Conservation (phyloP, 2,797 vertebrate genomes). For the Gila robusta region DNA sequence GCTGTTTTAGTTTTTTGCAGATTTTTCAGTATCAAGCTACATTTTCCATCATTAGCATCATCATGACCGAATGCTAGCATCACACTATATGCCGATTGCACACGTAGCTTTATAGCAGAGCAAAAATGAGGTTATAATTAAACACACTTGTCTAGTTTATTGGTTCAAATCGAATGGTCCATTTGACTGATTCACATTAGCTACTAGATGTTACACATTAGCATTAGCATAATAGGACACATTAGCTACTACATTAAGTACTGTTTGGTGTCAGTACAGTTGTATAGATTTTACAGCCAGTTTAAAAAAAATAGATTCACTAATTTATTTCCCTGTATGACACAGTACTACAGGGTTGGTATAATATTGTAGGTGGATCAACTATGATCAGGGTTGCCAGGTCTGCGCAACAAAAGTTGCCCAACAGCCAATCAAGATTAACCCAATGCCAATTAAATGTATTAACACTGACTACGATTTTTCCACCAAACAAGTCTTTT, state of each 20-base stretch:
- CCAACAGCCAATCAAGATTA: too few species aligned
- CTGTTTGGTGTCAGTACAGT: not conserved
- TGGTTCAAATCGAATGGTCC: not conserved
- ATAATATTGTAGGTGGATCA: not conserved
- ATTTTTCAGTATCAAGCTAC: not conserved
- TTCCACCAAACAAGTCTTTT: not conserved
- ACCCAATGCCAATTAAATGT: too few species aligned
- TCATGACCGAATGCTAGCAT: not conserved
- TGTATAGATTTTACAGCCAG: not conserved
- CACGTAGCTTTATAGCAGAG: not conserved
- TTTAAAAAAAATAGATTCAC: not conserved
- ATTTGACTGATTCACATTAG: not conserved
- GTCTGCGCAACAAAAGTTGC: too few species aligned
- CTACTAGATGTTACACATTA: not conserved
- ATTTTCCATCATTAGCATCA: not conserved
- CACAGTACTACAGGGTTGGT: not conserved
- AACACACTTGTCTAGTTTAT: not conserved
- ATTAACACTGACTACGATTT: not conserved
- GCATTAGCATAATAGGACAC: not conserved
- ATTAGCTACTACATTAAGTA: not conserved
- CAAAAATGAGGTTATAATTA: not conserved
- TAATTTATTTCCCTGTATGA: not conserved
- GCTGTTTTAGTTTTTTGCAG: not conserved
- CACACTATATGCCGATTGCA: not conserved
- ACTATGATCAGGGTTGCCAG: not conserved